A percentile compares a stretch with the other conserved stretches of the same genome.
These are phyloP conservation scores for Apotomis turbidana DNA, from an alignment of 2,888 invertebrate genomes.

Conservation along the genomic window DNA sequence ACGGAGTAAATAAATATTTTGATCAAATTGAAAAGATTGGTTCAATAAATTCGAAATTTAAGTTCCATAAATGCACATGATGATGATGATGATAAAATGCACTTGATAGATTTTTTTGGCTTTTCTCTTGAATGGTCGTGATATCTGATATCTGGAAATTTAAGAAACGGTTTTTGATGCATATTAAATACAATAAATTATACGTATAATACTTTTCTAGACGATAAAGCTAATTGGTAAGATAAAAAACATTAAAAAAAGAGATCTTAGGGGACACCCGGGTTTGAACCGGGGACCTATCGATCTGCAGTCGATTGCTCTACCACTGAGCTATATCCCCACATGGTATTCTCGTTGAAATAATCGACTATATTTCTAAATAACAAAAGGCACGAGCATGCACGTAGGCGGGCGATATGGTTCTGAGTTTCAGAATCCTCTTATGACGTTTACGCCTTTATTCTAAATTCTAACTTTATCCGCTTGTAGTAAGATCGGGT, in stretches of 20 bases:
- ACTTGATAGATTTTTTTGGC: too few relatives aligned
- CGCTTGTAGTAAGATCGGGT: neutral
- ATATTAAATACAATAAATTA: too few relatives aligned
- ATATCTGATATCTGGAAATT: too few relatives aligned
- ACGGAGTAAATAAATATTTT: too few relatives aligned
- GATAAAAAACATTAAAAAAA: neutral
- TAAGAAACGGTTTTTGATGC: too few relatives aligned
- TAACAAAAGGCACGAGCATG: constrained; percentile 24
- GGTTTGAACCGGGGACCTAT: constrained; percentile 78
- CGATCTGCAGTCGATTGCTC: constrained; percentile 84
- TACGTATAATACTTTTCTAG: too few relatives aligned
- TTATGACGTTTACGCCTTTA: neutral
- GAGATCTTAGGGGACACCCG: constrained; percentile 44
- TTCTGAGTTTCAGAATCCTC: neutral
- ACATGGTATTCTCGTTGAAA: neutral
- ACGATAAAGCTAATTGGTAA: too few relatives aligned
- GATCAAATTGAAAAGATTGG: too few relatives aligned
- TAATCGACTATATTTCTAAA: constrained; percentile 15
- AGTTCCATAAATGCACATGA: too few relatives aligned
- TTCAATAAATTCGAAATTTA: too few relatives aligned
- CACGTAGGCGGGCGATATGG: constrained; percentile 36
- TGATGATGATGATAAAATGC: too few relatives aligned
- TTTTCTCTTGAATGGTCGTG: too few relatives aligned
- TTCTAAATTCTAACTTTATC: neutral
- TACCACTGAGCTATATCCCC: constrained; percentile 79